phyloP scores from a whole-genome alignment of 2,888 invertebrate species.

The Heliconius ismenius region DNA sequence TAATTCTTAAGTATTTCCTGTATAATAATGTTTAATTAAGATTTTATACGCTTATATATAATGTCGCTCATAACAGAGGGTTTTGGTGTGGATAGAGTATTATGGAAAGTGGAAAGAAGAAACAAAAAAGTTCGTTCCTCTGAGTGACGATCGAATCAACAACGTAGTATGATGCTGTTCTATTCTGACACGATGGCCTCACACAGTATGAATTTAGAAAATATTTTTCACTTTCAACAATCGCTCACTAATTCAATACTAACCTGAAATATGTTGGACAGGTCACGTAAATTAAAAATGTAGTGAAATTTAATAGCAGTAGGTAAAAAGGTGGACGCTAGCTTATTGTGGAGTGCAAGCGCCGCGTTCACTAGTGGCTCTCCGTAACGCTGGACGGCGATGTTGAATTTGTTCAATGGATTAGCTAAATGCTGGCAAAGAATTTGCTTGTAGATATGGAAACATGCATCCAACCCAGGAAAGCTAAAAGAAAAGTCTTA shows the following conservation, averaged over 20 bases:
- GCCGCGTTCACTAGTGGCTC: slow-evolving; percentile 86
- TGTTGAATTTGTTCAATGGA: slow-evolving; percentile 85
- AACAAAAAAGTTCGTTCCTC: no score
- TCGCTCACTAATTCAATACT: slow-evolving; percentile 31
- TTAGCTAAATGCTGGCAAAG: slow-evolving; percentile 87
- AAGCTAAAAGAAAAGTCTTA: slow-evolving; percentile 80
- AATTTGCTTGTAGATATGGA: slow-evolving; percentile 92
- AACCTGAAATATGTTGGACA: slow-evolving; percentile 96
- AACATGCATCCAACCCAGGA: slow-evolving; percentile 90
- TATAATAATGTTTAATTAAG: no score
- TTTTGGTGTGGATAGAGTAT: no score
- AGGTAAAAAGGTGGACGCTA: slow-evolving; percentile 90
- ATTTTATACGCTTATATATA: no score
- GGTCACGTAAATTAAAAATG: slow-evolving; percentile 94
- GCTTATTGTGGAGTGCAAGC: slow-evolving; percentile 88
- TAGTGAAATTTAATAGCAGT: slow-evolving; percentile 98
- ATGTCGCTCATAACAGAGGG: no score
- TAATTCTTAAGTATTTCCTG: not conserved
- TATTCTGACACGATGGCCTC: no score
- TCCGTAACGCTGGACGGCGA: slow-evolving; percentile 81
- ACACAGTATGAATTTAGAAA: not conserved
- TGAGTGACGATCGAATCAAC: no score
- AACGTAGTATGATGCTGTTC: no score
- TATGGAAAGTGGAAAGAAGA: no score
- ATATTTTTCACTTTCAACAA: not conserved